Conservation (phyloP, 2,888 invertebrate species). For the Dromius quadrimaculatus region DNA sequence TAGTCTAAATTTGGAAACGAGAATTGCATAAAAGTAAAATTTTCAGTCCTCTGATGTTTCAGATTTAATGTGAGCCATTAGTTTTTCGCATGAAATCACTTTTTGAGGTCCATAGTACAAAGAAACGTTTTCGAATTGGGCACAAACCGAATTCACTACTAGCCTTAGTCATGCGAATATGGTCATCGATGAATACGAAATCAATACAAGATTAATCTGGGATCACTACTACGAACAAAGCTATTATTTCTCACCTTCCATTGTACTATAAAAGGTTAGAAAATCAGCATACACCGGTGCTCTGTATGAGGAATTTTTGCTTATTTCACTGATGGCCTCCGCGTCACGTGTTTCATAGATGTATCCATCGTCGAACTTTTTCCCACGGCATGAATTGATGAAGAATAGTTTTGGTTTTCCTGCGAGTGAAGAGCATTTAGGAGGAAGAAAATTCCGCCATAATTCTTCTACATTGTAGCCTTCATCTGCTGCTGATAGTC, state of each 20-base stretch:
- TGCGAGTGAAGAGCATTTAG: conserved; percentile 14
- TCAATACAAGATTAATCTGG: no score
- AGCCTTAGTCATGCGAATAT: no score
- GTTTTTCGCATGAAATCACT: no score
- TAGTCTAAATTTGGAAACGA: no score
- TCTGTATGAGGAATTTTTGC: neutral
- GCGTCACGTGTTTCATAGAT: neutral
- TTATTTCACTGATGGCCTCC: neutral
- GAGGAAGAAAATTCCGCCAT: conserved; percentile 8
- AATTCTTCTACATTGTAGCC: neutral
- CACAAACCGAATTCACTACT: no score
- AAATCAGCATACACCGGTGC: conserved; percentile 23
- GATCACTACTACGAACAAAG: no score
- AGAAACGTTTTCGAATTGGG: no score
- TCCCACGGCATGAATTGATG: conserved; percentile 38
- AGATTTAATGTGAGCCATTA: no score
- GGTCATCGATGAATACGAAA: no score
- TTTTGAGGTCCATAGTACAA: no score
- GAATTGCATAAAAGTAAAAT: no score
- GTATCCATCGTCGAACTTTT: conserved; percentile 16
- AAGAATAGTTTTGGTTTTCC: conserved; percentile 38
- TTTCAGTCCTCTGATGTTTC: no score
- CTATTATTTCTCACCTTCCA: conserved; percentile 17
- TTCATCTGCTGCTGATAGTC: conserved; percentile 5
- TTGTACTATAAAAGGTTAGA: conserved; percentile 26